Evolutionary conservation across 2,113 vertebrate species (phyloP).

Genomic region (Myiozetetes cayanensis): DNA sequence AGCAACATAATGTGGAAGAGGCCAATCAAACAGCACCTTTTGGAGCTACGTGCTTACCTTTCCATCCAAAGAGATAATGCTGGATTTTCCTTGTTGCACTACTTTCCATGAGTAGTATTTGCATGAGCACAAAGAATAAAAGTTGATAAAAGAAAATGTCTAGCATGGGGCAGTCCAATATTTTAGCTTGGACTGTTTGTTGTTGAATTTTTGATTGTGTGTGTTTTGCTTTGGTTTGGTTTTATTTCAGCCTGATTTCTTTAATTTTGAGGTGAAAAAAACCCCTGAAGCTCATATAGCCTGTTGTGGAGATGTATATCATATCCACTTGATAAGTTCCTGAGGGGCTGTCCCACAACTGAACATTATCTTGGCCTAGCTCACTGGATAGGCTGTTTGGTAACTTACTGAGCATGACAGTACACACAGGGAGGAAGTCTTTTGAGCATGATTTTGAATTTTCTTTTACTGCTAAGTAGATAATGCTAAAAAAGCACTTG

Average conservation of each 20-base stretch:
- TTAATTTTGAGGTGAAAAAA: not conserved
- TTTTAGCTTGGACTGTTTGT: not conserved
- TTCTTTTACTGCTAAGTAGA: not conserved
- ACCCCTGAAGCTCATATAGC: not conserved
- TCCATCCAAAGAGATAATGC: not conserved
- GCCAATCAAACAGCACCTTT: not conserved
- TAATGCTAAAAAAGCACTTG: not conserved
- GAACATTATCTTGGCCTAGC: not conserved
- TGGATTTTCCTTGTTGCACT: not conserved
- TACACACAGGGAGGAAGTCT: not conserved
- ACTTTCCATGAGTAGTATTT: not conserved
- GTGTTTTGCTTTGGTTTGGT: not conserved
- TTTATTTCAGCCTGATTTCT: not conserved
- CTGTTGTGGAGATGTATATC: not conserved
- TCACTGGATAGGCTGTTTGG: not conserved
- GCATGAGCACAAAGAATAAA: not conserved
- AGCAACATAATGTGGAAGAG: not conserved
- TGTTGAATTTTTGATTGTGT: not conserved
- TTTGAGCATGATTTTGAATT: not conserved
- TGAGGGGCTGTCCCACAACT: not conserved
- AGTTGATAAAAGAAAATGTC: not conserved
- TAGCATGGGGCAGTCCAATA: not conserved
- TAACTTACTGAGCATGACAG: not conserved
- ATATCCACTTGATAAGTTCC: not conserved
- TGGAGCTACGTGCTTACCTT: not conserved